Conservation (phyloP, 2,888 invertebrate species). For the Eurois occulta region DNA sequence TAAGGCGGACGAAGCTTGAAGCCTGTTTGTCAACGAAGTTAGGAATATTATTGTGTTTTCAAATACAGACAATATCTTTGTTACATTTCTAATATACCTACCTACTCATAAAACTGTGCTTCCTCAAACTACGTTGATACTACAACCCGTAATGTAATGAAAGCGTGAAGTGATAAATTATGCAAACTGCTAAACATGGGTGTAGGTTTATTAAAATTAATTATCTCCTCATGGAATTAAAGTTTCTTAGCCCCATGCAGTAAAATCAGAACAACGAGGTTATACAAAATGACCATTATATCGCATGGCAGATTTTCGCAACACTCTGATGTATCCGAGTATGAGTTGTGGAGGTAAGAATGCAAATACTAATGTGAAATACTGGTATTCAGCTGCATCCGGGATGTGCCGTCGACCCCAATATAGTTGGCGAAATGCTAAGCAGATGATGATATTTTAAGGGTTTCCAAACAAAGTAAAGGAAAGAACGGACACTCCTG, state of each 20-base stretch:
- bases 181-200: conserved; percentile 30
- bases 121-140: not conserved
- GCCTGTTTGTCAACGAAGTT: not conserved
- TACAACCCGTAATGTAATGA: not conserved
- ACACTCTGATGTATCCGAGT: not conserved
- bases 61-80: not conserved
- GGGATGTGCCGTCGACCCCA: not conserved
- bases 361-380: not conserved
- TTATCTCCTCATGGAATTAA: conserved; percentile 4
- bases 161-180: conserved; percentile 26
- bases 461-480: not conserved
- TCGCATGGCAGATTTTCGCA: not conserved
- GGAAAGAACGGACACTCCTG: not conserved
- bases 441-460: not conserved
- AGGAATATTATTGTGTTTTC: not conserved
- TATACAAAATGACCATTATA: not conserved
- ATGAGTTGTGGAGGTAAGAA: not conserved
- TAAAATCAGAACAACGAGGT: conserved; percentile 26
- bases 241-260: conserved; percentile 1
- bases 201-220: conserved; percentile 29
- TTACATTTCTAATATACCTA: not conserved
- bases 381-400: not conserved
- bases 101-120: not conserved
- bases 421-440: not conserved
- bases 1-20: not conserved